Conservation (phyloP, 2,888 invertebrate species). For the Phalera bucephala region DNA sequence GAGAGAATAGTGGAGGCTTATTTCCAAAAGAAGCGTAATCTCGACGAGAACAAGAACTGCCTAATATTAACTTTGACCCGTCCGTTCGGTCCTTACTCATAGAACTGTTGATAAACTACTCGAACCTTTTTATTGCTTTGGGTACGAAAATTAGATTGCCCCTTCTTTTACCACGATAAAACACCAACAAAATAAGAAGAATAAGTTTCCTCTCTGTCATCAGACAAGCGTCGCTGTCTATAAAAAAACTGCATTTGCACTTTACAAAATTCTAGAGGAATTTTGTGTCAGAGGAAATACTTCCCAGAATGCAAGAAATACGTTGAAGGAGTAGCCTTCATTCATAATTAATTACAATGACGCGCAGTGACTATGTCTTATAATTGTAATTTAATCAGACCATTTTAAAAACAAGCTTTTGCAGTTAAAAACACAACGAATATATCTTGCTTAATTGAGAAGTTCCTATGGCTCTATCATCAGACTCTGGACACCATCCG, state of each 20-base stretch:
- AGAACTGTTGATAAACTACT: conserved; percentile 29
- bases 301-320: no score
- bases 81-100: conserved; percentile 10
- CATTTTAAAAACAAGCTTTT: no score
- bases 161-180: conserved; percentile 21
- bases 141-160: conserved; percentile 37
- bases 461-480: no score
- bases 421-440: no score
- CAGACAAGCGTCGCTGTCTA: conserved; percentile 50
- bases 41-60: conserved; percentile 21
- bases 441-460: no score
- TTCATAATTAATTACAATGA: no score
- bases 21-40: conserved; percentile 47
- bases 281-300: no score
- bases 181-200: conserved; percentile 28
- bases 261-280: conserved; percentile 11
- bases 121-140: conserved; percentile 24
- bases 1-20: conserved; percentile 36
- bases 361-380: no score
- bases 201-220: conserved; percentile 40
- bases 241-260: conserved; percentile 30
- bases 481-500: no score
- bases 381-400: no score
- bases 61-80: conserved; percentile 17
- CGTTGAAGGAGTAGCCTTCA: no score